Conservation (phyloP, 2,797 vertebrate species). For the Rhinichthys osculus region DNA sequence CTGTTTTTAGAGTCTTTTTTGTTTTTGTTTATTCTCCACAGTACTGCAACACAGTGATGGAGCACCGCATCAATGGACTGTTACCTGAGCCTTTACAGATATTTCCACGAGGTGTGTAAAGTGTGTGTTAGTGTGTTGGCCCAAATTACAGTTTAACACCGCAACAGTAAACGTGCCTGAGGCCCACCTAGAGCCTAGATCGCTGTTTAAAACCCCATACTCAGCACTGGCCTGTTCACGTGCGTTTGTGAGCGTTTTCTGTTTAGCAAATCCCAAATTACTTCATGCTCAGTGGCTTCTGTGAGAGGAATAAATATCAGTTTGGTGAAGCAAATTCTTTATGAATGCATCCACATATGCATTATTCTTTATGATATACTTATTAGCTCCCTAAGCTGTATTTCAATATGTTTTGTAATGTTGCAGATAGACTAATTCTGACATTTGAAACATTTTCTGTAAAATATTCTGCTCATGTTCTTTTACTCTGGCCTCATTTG, state of each 20-base stretch:
- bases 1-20: background rate
- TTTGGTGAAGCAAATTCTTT: background rate
- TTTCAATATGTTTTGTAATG: slow-evolving; percentile 82
- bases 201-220: background rate
- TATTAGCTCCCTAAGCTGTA: slow-evolving; percentile 4
- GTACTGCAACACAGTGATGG: slow-evolving; percentile 95
- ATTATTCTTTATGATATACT: slow-evolving; percentile 1
- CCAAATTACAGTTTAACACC: slow-evolving; percentile 37
- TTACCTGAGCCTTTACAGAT: slow-evolving; percentile 96
- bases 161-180: slow-evolving; percentile 22
- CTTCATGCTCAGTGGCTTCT: background rate
- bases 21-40: slow-evolving; percentile 70
- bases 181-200: slow-evolving; percentile 21
- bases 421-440: slow-evolving; percentile 92
- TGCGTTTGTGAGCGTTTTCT: background rate
- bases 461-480: slow-evolving; percentile 93
- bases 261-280: background rate
- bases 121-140: slow-evolving; percentile 32
- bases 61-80: slow-evolving; percentile 93
- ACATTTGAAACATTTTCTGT: slow-evolving; percentile 64
- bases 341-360: background rate
- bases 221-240: background rate
- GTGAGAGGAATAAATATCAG: background rate
- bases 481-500: slow-evolving; percentile 97
- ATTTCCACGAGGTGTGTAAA: slow-evolving; percentile 92